phyloP scores from a whole-genome alignment of 2,888 invertebrate genomes.

The Mythimna pallens region DNA sequence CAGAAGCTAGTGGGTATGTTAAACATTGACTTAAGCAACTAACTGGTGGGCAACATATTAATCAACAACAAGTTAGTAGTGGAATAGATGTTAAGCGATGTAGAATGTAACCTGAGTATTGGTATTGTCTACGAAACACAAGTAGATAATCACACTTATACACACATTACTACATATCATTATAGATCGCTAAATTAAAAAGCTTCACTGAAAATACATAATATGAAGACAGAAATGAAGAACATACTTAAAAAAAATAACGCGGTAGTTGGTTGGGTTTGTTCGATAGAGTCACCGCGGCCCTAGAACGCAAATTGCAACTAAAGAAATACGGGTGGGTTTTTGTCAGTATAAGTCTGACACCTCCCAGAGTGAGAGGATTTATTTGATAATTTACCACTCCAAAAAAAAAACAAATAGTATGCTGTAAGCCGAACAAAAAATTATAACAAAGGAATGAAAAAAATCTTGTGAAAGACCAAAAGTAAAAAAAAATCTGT shows the following conservation, averaged over 20 bases:
- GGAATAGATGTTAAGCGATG: not conserved
- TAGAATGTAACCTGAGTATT: not conserved
- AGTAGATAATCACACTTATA: not conserved
- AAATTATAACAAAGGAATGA: not conserved
- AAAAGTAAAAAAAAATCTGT: not conserved
- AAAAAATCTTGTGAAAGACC: not conserved
- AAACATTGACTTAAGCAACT: too few species aligned
- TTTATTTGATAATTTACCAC: too few species aligned
- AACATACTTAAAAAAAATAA: too few species aligned
- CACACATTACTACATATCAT: too few species aligned
- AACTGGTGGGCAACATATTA: not conserved
- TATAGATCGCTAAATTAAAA: not conserved
- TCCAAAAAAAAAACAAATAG: not conserved
- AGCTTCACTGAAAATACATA: not conserved
- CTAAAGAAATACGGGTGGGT: too few species aligned
- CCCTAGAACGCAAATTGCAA: too few species aligned
- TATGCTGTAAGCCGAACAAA: not conserved
- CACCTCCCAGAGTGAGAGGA: too few species aligned
- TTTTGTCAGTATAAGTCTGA: too few species aligned
- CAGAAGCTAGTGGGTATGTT: not conserved
- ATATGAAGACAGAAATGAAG: not conserved
- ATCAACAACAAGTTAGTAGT: slow-evolving; percentile 2
- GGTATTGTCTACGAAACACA: not conserved
- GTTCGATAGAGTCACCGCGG: too few species aligned
- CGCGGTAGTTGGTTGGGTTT: too few species aligned